Evolutionary conservation across 2,888 invertebrate species (phyloP).

Genomic region (Amphipyra berbera): DNA sequence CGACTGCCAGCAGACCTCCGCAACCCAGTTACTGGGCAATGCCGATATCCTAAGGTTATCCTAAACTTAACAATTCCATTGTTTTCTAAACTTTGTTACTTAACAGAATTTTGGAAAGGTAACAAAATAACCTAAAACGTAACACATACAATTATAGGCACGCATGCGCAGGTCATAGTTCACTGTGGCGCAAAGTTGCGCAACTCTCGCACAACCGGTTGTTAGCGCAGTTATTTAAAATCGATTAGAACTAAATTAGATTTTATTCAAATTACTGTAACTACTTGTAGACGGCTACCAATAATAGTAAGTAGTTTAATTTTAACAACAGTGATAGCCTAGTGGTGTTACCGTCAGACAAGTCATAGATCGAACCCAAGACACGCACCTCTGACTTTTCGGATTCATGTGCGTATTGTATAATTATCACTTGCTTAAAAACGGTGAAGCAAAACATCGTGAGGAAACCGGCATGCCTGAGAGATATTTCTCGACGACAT

Average conservation of each 20-base stretch:
- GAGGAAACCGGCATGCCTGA: too few relatives aligned
- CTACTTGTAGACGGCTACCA: neutral
- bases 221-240: conserved; percentile 50
- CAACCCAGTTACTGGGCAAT: too few relatives aligned
- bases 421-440: too few relatives aligned
- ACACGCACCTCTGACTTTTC: too few relatives aligned
- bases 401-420: too few relatives aligned
- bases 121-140: conserved; percentile 36
- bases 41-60: too few relatives aligned
- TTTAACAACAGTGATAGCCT: too few relatives aligned
- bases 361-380: too few relatives aligned
- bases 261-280: conserved; percentile 4
- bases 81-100: conserved; percentile 6
- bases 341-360: too few relatives aligned
- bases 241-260: conserved; percentile 48
- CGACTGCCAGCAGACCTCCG: too few relatives aligned
- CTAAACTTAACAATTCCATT: neutral
- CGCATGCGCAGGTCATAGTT: conserved; percentile 65
- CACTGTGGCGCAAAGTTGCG: conserved; percentile 47
- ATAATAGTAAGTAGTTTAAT: neutral
- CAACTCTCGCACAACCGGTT: conserved; percentile 40
- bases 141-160: conserved; percentile 58
- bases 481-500: too few relatives aligned
- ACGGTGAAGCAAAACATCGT: too few relatives aligned
- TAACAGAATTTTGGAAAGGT: conserved; percentile 17